Evolutionary conservation across 2,113 vertebrate species (phyloP).

Genomic region (Todiramphus chloris): DNA sequence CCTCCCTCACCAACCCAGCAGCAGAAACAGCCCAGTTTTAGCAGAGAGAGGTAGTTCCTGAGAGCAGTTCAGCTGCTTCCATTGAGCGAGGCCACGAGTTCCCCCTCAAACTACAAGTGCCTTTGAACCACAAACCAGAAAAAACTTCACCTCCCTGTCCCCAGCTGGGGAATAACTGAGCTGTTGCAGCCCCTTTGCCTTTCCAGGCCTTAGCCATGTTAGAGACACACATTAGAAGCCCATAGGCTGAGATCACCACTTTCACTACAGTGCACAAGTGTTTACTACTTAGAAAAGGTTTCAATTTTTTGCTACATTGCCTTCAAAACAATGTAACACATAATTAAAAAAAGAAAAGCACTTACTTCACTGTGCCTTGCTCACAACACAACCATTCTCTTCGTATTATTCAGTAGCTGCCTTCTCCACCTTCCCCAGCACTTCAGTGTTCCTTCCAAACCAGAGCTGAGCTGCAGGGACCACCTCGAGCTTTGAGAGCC

Average conservation of each 20-base stretch:
- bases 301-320: background rate
- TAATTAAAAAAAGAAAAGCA: background rate
- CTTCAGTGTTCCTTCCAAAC: background rate
- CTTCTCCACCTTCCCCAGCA: background rate
- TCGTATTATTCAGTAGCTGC: background rate
- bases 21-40: too few species aligned
- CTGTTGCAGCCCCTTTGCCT: background rate
- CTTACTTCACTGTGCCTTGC: background rate
- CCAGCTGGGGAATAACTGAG: background rate
- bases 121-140: background rate
- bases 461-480: background rate
- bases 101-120: background rate
- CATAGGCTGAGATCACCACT: background rate
- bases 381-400: background rate
- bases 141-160: background rate
- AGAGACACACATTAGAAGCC: background rate
- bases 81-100: background rate
- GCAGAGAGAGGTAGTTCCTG: background rate
- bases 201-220: background rate
- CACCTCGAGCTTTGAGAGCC: rapidly evolving
- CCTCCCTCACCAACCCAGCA: background rate
- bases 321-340: background rate
- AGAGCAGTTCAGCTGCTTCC: background rate
- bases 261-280: background rate
- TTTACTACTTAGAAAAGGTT: background rate